Evolutionary conservation across 2,888 invertebrate genomes (phyloP).

Genomic region (Xiphydria camelus): DNA sequence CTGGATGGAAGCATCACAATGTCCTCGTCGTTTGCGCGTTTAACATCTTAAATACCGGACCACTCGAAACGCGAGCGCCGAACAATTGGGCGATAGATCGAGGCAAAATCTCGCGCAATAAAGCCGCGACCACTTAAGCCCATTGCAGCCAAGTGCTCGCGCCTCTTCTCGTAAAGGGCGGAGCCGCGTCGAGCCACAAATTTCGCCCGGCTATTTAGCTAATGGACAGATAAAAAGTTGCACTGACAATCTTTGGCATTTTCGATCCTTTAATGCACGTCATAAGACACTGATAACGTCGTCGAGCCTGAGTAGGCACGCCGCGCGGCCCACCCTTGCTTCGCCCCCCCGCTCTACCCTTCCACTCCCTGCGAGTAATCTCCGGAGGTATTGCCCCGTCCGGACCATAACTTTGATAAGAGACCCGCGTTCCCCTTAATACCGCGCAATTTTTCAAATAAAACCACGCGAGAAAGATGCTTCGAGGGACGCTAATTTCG

Average conservation of each 20-base stretch:
- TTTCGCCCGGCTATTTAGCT: slow-evolving; percentile 42
- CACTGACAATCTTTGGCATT: slow-evolving; percentile 44
- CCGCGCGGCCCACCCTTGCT: slow-evolving; percentile 8
- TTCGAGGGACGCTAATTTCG: slow-evolving; percentile 8
- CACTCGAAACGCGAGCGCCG: too few relatives aligned
- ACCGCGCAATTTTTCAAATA: slow-evolving; percentile 33
- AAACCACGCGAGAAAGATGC: slow-evolving; percentile 21
- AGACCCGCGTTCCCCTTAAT: slow-evolving; percentile 34
- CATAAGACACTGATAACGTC: slow-evolving; percentile 44
- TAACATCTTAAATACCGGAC: too few relatives aligned
- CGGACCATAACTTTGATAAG: slow-evolving; percentile 46
- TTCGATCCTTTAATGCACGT: slow-evolving; percentile 45
- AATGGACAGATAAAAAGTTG: slow-evolving; percentile 46
- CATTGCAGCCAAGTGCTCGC: too few relatives aligned
- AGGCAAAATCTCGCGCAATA: too few relatives aligned
- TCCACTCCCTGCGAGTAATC: slow-evolving; percentile 30
- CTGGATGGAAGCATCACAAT: too few relatives aligned
- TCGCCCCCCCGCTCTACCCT: too few relatives aligned
- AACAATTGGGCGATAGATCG: too few relatives aligned
- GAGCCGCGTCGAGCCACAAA: too few relatives aligned
- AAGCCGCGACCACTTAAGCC: too few relatives aligned
- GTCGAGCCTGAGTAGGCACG: slow-evolving; percentile 6
- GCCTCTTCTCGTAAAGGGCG: too few relatives aligned
- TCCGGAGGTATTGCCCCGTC: slow-evolving; percentile 31
- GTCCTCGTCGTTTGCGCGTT: too few relatives aligned